Conservation (phyloP, 2,797 vertebrate species). For the Heterohyrax brucei region DNA sequence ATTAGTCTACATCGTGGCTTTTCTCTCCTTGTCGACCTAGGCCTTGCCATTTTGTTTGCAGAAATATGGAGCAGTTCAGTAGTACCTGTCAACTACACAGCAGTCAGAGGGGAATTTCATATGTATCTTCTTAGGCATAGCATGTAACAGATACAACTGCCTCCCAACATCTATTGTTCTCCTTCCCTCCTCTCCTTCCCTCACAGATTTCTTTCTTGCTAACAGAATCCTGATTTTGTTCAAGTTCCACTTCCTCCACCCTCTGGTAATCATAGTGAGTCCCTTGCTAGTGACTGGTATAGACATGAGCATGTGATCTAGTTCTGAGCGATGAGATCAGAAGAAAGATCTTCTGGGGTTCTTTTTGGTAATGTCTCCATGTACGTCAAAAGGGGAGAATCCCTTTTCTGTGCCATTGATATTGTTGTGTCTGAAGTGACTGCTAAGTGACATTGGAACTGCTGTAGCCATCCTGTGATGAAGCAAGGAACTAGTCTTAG, state of each 20-base stretch:
- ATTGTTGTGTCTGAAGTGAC: background rate
- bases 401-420: slow-evolving; percentile 57
- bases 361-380: slow-evolving; percentile 39
- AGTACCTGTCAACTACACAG: slow-evolving; percentile 27
- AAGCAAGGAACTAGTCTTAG: slow-evolving; percentile 42
- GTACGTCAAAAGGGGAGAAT: slow-evolving; percentile 27
- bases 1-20: slow-evolving; percentile 75
- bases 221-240: slow-evolving; percentile 62
- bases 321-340: background rate
- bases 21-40: slow-evolving; percentile 57
- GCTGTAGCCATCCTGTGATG: background rate
- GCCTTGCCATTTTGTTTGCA: slow-evolving; percentile 64
- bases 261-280: background rate
- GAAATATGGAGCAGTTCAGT: slow-evolving; percentile 26
- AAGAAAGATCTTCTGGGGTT: background rate
- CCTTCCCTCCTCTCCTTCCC: background rate
- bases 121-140: slow-evolving; percentile 36
- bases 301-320: background rate
- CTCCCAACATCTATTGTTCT: background rate
- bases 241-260: background rate
- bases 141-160: background rate
- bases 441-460: background rate
- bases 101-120: slow-evolving; percentile 22
- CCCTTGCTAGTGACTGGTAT: slow-evolving; percentile 24
- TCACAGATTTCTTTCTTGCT: slow-evolving; percentile 34